phyloP scores from a whole-genome alignment of 2,888 invertebrate genomes.

The Uropetala carovei region DNA sequence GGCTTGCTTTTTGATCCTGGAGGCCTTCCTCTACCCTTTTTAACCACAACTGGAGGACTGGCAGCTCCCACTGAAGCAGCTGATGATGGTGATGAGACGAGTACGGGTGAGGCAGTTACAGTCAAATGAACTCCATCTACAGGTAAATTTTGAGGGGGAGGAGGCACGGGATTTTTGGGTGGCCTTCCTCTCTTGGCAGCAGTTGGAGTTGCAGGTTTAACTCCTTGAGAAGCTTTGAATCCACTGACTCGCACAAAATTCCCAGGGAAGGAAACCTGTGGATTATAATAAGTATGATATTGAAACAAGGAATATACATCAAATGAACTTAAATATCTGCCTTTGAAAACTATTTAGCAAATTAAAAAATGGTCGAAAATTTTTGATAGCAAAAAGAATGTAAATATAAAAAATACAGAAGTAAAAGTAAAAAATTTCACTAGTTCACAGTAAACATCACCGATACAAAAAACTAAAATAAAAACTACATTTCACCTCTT shows the following conservation, averaged over 20 bases:
- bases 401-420: no score
- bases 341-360: background rate
- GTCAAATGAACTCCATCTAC: background rate
- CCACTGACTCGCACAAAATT: conserved; percentile 41
- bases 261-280: conserved; percentile 51
- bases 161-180: conserved; percentile 41
- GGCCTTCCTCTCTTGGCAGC: conserved; percentile 50
- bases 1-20: conserved; percentile 41
- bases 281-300: background rate
- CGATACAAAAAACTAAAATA: no score
- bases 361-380: background rate
- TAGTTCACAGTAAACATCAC: no score
- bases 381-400: no score
- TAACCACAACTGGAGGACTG: conserved; percentile 12
- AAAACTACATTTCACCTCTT: no score
- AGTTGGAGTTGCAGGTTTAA: conserved; percentile 45
- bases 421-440: no score
- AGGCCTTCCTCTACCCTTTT: conserved; percentile 40
- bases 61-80: background rate
- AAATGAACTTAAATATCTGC: background rate
- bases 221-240: conserved; percentile 29
- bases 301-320: background rate
- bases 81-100: background rate
- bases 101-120: background rate
- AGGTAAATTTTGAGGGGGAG: background rate